These are phyloP conservation scores for Patella depressa DNA, from an alignment of 2,888 invertebrate genomes.

Conservation along the genomic window DNA sequence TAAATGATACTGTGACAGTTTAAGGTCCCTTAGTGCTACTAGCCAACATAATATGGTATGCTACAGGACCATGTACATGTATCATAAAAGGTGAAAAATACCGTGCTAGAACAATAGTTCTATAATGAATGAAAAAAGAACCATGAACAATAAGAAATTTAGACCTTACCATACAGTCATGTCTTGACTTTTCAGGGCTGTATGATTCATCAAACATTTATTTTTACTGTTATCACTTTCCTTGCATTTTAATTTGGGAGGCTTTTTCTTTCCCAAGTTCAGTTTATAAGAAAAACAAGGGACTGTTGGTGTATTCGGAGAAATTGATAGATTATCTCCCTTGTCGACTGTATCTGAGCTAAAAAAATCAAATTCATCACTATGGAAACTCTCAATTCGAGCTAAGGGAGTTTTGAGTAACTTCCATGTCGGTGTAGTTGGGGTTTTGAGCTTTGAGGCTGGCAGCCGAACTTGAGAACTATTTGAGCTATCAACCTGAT, in stretches of 20 bases:
- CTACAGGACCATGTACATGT: no score
- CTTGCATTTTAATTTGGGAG: conserved; percentile 45
- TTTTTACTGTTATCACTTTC: neutral
- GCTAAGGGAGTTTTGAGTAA: conserved; percentile 62
- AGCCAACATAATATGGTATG: no score
- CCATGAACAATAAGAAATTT: no score
- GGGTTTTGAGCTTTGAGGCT: conserved; percentile 37
- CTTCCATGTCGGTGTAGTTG: conserved; percentile 59
- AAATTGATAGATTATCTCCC: conserved; percentile 48
- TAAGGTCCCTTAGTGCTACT: no score
- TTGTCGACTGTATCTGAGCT: conserved; percentile 45
- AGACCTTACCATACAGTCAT: conserved; percentile 12
- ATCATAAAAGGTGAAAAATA: no score
- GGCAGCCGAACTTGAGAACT: neutral
- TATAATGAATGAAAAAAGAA: no score
- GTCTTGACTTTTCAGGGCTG: neutral
- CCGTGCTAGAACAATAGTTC: no score
- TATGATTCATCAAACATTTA: neutral
- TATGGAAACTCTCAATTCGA: conserved; percentile 66
- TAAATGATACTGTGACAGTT: no score
- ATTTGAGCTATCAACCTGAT: conserved; percentile 6
- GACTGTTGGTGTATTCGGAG: conserved; percentile 60
- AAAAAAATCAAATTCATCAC: conserved; percentile 62
- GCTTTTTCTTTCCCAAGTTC: conserved; percentile 54
- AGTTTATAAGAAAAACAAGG: conserved; percentile 64